Base-by-base conservation (phyloP, 2,888 invertebrate species). In the Anagyrus pseudococci region DNA sequence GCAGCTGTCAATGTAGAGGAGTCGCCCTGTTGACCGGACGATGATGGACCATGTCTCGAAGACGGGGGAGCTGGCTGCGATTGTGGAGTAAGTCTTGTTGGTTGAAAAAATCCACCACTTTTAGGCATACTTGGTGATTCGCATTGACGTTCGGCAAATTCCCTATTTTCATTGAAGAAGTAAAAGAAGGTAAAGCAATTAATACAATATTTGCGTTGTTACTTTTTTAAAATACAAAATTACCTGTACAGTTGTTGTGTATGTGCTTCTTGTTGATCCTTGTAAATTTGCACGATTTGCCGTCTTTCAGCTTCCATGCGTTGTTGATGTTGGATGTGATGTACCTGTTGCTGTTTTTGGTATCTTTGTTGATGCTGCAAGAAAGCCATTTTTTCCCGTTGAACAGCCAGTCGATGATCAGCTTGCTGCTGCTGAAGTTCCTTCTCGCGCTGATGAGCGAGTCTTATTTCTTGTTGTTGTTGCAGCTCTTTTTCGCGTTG, bases 1-100 rank as follows among this genome's bases (percentile, higher is more conserved):
- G 95, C 96, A 22, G 97, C 96, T 0, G 96, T 97, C 62, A 96
- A 84, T 13, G 90, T 89, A 1, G 78, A 73, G 13, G 71, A 64
- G 13, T 79, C 78, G n/a, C 72, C 72, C 41, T 77, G 78, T 25
- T 76, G 76, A 67, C 56, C 74, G 29, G 73, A 69, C 29, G 77
- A 71, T 43, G 77, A 71, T 43, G 73, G 76, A 59, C 71, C 69
- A 33, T 77, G 75, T 22, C 76, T 72, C 2, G 76, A 70, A 8
- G 77, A 72, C 4, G 74, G 74, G 29, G 73, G 79, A 20, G 80
- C 77, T 22, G 75, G 75, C 83, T 83, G 58, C 80, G 81, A 62
- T 69, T 53, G 77, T 62, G 71, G 76, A 66, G 82, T 79, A 8
- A 74, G 68, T 26, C 80, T 73, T 0, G 78, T 72, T 0, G 77